Conservation (phyloP, 1,140 invertebrate species). For the Drosophila erecta region DNA sequence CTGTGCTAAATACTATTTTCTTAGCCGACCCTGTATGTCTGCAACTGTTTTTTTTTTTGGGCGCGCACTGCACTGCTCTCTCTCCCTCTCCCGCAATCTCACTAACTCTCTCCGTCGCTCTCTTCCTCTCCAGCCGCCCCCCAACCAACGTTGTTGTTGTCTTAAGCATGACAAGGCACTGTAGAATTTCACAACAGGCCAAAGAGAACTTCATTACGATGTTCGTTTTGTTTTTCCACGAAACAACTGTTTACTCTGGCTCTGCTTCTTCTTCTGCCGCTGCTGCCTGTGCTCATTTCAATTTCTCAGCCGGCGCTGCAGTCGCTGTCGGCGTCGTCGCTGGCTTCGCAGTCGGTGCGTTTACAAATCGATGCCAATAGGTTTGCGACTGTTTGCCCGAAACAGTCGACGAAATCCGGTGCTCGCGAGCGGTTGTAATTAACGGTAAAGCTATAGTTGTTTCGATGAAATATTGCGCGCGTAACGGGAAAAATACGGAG, state of each 20-base stretch:
- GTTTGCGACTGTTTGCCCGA: slow-evolving; percentile 81
- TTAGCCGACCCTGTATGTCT: slow-evolving; percentile 15
- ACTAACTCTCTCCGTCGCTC: slow-evolving; percentile 41
- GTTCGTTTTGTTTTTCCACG: slow-evolving; percentile 82
- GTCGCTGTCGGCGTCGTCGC: slow-evolving; percentile 9
- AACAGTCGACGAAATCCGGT: slow-evolving; percentile 61
- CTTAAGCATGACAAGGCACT: slow-evolving; percentile 82
- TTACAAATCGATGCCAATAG: slow-evolving; percentile 81
- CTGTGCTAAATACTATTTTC: too few relatives aligned
- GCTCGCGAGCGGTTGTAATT: slow-evolving; percentile 60
- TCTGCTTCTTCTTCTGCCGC: slow-evolving; percentile 43
- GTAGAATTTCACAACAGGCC: slow-evolving; percentile 82
- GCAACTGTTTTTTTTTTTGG: slow-evolving; percentile 63
- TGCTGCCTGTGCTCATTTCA: slow-evolving; percentile 72
- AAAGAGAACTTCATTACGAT: slow-evolving; percentile 76
- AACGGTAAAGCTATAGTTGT: slow-evolving; percentile 39
- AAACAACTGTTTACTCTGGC: slow-evolving; percentile 77
- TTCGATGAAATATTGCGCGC: slow-evolving; percentile 27
- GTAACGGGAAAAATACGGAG: slow-evolving; percentile 50
- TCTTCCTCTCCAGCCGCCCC: slow-evolving; percentile 12
- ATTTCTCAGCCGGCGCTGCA: slow-evolving; percentile 44
- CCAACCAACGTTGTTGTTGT: slow-evolving; percentile 48
- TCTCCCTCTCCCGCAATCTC: slow-evolving; percentile 31
- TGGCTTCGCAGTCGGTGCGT: slow-evolving; percentile 54
- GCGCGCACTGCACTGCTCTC: slow-evolving; percentile 74